Percentiles rank a stretch among this genome's conserved stretches.
phyloP scores from a whole-genome alignment of 1,140 invertebrate species.

The Tetramorium parvispinum region DNA sequence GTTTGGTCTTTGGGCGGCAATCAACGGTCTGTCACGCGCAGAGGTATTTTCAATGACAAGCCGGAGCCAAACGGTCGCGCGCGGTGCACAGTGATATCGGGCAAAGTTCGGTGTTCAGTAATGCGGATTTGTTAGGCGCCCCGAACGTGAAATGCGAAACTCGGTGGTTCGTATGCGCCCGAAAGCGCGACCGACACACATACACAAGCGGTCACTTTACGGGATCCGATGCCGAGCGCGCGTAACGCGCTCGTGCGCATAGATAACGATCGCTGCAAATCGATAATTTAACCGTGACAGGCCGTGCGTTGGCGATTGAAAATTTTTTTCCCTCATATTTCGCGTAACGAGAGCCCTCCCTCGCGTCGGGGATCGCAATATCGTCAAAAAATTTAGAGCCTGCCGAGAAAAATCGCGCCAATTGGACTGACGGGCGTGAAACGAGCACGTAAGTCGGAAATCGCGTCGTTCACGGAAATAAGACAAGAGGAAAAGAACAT shows the following conservation, averaged over 20 bases:
- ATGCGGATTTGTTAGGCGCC: constrained; percentile 50
- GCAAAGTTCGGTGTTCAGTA: constrained; percentile 44
- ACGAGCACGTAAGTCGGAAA: not conserved
- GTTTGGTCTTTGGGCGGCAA: constrained; percentile 29
- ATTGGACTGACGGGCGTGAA: constrained; percentile 26
- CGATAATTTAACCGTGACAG: constrained; percentile 75
- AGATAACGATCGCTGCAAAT: constrained; percentile 73
- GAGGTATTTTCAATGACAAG: constrained; percentile 52
- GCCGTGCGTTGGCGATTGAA: constrained; percentile 67
- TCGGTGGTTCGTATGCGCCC: constrained; percentile 42
- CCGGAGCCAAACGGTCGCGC: constrained; percentile 12
- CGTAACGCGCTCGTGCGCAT: constrained; percentile 26
- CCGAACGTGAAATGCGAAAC: constrained; percentile 43
- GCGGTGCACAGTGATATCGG: constrained; percentile 35
- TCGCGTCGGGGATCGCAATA: not conserved
- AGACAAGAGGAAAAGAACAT: not conserved
- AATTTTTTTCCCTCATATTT: constrained; percentile 48
- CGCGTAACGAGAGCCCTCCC: constrained; percentile 1
- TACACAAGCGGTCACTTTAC: constrained; percentile 50
- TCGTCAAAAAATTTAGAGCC: constrained; percentile 13
- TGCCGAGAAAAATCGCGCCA: constrained; percentile 15
- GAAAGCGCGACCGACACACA: constrained; percentile 49
- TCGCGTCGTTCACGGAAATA: not conserved
- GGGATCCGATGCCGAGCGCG: not conserved
- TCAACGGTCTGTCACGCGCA: constrained; percentile 56